A percentile compares a stretch with the other conserved stretches of the same genome.
These are phyloP conservation scores for Eriosoma lanigerum DNA, from an alignment of 1,140 invertebrate genomes.

Conservation along the genomic window DNA sequence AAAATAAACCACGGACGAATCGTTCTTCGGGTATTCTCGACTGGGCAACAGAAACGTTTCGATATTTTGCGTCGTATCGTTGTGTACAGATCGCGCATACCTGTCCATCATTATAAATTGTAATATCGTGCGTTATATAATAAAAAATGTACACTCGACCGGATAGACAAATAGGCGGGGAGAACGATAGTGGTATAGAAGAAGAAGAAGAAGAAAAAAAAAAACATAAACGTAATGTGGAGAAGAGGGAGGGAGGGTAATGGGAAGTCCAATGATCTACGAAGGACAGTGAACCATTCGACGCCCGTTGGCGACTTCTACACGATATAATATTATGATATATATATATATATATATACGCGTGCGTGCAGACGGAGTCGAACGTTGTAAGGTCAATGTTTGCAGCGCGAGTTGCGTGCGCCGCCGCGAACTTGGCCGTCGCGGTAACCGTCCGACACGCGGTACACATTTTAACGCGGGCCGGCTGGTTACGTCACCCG, in stretches of 20 bases:
- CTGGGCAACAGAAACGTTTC: not conserved
- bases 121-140: too few species aligned
- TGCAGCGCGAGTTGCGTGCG: constrained; percentile 31
- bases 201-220: too few species aligned
- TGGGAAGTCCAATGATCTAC: constrained; percentile 40
- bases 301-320: not conserved
- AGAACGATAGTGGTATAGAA: too few species aligned
- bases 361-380: not conserved
- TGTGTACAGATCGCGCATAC: not conserved
- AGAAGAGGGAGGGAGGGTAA: too few species aligned
- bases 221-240: too few species aligned
- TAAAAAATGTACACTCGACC: too few species aligned
- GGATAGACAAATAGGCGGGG: too few species aligned
- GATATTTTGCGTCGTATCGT: not conserved
- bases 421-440: constrained; percentile 11
- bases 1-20: not conserved
- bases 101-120: too few species aligned
- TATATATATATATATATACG: too few species aligned
- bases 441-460: not conserved
- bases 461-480: constrained; percentile 3
- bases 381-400: constrained; percentile 22
- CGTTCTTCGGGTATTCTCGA: not conserved
- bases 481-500: constrained; percentile 34
- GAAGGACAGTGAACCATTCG: constrained; percentile 49
- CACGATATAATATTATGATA: too few species aligned